A percentile compares a stretch with the other conserved stretches of the same genome.
These are phyloP conservation scores for Neoitamus cyanurus DNA, from an alignment of 2,888 invertebrate genomes.

Conservation along the genomic window DNA sequence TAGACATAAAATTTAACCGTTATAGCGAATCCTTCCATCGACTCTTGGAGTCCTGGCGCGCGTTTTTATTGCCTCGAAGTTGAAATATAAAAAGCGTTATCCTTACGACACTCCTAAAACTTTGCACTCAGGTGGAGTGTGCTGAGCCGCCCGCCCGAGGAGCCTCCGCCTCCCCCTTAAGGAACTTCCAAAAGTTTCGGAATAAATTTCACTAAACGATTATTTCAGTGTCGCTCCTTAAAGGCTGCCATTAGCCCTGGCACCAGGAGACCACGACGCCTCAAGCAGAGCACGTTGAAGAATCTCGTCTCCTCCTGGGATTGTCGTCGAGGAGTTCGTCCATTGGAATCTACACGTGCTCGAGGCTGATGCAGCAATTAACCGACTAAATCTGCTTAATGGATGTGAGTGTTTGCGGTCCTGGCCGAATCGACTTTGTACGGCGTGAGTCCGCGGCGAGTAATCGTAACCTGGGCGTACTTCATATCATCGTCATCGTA, in stretches of 20 bases:
- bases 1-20: constrained; percentile 35
- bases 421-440: neutral
- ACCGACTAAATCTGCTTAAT: neutral
- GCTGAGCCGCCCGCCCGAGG: neutral
- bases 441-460: neutral
- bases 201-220: neutral
- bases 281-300: neutral
- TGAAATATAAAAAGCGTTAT: constrained; percentile 4
- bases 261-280: neutral
- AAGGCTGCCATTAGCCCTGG: neutral
- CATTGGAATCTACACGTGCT: neutral
- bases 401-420: neutral
- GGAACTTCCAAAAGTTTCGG: neutral
- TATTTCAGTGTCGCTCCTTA: neutral
- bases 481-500: no score
- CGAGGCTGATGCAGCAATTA: neutral
- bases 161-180: neutral
- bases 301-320: neutral
- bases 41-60: neutral
- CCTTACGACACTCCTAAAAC: constrained; percentile 26
- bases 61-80: neutral
- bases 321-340: neutral
- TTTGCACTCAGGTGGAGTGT: constrained; percentile 24
- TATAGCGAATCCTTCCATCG: constrained; percentile 27
- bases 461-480: no score